Evolutionary conservation across 2,797 vertebrate genomes (phyloP).

Genomic region (Orientallactaga sibirica): DNA sequence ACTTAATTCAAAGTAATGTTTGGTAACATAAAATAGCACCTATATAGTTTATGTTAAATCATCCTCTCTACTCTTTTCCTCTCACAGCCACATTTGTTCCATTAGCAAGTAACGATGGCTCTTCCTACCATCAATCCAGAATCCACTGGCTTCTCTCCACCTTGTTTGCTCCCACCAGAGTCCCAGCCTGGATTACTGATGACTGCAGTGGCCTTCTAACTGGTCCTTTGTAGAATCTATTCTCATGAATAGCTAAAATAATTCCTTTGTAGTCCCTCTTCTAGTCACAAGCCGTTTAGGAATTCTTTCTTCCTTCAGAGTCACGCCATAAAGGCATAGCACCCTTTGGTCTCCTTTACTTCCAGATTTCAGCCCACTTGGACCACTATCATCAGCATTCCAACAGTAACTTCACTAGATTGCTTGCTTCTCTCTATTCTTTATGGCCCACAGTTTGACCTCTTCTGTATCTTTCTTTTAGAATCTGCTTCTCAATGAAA

Average conservation of each 20-base stretch:
- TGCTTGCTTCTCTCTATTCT: not conserved
- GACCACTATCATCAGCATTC: not conserved
- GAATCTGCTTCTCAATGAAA: not conserved
- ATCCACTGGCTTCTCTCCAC: not conserved
- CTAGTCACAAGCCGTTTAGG: not conserved
- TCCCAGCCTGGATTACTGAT: not conserved
- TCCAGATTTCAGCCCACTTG: not conserved
- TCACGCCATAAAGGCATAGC: not conserved
- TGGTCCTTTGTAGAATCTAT: not conserved
- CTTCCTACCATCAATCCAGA: not conserved
- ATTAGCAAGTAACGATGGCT: not conserved
- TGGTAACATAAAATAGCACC: not conserved
- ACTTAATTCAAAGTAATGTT: constrained; percentile 11
- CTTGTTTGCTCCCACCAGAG: not conserved
- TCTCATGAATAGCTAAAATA: not conserved
- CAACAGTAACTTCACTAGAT: not conserved
- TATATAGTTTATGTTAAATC: not conserved
- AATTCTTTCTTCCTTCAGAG: not conserved
- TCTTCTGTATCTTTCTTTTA: not conserved
- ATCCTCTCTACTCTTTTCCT: not conserved
- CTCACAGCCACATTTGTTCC: not conserved
- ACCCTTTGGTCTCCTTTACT: rapidly evolving
- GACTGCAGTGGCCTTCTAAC: not conserved
- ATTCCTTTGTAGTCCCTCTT: not conserved
- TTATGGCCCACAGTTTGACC: not conserved